Base-by-base conservation (phyloP, 2,113 vertebrate genomes). In the Catagonus wagneri region DNA sequence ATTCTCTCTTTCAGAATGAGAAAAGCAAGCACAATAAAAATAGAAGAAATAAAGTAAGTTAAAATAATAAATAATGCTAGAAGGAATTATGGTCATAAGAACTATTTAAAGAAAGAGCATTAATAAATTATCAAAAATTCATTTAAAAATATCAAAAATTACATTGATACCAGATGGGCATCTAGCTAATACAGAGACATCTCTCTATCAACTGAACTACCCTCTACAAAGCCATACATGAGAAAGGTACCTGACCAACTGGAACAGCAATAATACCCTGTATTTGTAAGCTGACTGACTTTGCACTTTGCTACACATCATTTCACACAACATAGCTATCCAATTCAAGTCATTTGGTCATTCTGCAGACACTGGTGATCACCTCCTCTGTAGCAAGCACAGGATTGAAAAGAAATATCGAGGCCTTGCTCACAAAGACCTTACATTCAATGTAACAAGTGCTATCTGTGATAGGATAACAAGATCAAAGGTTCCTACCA, bases 1-100 rank as follows among this genome's bases (percentile, higher is more conserved):
- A 94, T 50, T 78, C 22, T 88, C 52, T 23, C 29, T 94, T 86
- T 90, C 44, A 74, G n/a, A 74, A 68, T 80, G 52, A 93, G 61
- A 92, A 96, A 97, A 94, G 32, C 79, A 95, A 69, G 76, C 52
- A 52, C 69, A 87, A 17, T 32, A 66, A 84, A 96, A 79, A 63
- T 39, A 52, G 19, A 92, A 93, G 36, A 90, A 94, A 88, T 65
- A 93, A 88, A 94, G 63, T 85, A 65, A 93, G 36, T 90, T 93
- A 90, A 83, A 78, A 76, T 50, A 32, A 78, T 76, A 89, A 68
- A 78, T 34, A 72, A 72, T 61, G 14, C 66, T 65, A 79, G 19
- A 34, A 76, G 22, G 25, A 72, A 75, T 69, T 39, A 60, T 29
- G 68, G 56, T 27, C 71, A 81, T 22, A 89, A 86, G 23, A 74